Base-by-base conservation (phyloP, 2,888 invertebrate genomes). In the Xanthorhoe designata region DNA sequence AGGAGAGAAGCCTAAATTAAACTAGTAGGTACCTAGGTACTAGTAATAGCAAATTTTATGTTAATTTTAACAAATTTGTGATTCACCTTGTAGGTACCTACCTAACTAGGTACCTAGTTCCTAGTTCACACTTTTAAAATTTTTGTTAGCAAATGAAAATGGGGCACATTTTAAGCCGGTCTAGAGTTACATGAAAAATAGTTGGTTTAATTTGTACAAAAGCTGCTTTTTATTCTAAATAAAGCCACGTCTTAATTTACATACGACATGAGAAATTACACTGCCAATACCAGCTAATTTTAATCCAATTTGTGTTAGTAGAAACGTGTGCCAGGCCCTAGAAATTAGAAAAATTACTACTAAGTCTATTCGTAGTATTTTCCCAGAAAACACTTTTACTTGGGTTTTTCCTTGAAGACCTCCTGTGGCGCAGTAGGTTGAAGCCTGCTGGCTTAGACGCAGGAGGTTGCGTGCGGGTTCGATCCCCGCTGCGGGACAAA, bases 221-320 rank as follows among this genome's bases (percentile, higher is more conserved):
- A n/a, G n/a, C 50, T 18, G 9, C 49, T 8, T 24, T 59, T n/a
- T 58, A n/a, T 42, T 17, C 7, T 62, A 29, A 58, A 42, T 62
- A 29, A 0, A 15, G 51, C 9, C 50, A 50, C 32, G 32, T 45
- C 45, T 51, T 13, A 73, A 79, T 80, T 80, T 77, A 75, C 75
- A 74, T 76, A 75, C 75, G 72, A 57, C 66, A 74, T 75, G 77
- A 79, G 81, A 79, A 81, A 83, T 83, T 79, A 77, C 65, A 66
- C 69, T 62, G 75, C 65, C 64, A 69, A 73, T 71, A 67, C 60
- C 62, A 56, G 69, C 58, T 63, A 66, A 69, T 73, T 70, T 70
- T 54, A 64, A 66, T 69, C 67, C 60, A 53, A 73, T 71, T 71
- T 53, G 65, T 65, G 64, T 62, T 66, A 70, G 64, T 64, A 69